Evolutionary conservation across 2,113 vertebrate species (phyloP).

Genomic region (Callocephalon fimbriatum): DNA sequence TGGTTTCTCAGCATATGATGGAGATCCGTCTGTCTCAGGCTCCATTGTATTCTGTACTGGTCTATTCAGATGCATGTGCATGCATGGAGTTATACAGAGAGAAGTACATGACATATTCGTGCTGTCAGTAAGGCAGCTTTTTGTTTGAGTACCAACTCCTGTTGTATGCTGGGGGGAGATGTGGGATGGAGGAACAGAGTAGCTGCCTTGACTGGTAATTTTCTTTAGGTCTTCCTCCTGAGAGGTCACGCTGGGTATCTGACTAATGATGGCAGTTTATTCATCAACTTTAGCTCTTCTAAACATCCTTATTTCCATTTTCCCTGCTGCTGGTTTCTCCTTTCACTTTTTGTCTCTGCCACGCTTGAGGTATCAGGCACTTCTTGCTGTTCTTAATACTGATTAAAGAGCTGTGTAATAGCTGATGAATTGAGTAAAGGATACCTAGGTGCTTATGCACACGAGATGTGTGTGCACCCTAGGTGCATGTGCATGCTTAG

Average conservation of each 20-base stretch:
- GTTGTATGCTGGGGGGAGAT: neutral
- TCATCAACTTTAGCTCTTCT: neutral
- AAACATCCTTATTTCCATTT: neutral
- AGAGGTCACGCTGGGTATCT: neutral
- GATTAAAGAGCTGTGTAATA: neutral
- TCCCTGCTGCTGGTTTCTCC: neutral
- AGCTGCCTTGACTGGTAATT: neutral
- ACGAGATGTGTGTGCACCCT: rapidly evolving
- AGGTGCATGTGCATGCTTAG: rapidly evolving
- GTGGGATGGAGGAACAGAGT: neutral
- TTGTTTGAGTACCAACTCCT: neutral
- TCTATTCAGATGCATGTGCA: rapidly evolving
- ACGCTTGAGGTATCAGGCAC: neutral
- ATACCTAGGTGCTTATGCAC: neutral
- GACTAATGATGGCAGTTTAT: neutral
- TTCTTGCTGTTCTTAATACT: neutral
- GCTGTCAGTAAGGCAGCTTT: neutral
- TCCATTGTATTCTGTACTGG: neutral
- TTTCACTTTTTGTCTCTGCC: neutral
- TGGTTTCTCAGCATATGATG: neutral
- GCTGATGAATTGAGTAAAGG: neutral
- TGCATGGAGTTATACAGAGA: neutral
- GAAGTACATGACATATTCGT: neutral
- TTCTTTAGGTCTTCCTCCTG: neutral
- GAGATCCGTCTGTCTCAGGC: neutral